phyloP scores from a whole-genome alignment of 2,113 vertebrate species.

The Sprattus sprattus region DNA sequence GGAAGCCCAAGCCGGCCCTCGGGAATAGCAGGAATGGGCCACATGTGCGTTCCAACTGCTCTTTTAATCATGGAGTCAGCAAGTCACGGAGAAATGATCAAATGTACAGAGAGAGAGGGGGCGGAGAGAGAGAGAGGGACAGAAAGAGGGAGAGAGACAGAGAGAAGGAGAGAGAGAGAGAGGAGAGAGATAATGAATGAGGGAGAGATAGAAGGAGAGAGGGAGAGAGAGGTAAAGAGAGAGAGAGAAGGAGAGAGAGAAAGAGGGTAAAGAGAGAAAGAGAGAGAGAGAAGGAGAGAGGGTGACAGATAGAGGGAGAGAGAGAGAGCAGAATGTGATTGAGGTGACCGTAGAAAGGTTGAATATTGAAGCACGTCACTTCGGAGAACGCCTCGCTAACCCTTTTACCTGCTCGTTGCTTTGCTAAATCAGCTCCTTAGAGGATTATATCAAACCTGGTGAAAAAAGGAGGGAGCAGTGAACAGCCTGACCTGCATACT shows the following conservation, averaged over 20 bases:
- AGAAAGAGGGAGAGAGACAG: not conserved
- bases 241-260: not conserved
- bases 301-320: not conserved
- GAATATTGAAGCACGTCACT: not conserved
- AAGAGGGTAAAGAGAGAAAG: not conserved
- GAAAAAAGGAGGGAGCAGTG: not conserved
- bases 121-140: not conserved
- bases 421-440: not conserved
- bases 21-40: not conserved
- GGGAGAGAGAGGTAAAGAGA: not conserved
- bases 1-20: not conserved
- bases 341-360: not conserved
- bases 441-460: not conserved
- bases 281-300: not conserved
- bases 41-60: not conserved
- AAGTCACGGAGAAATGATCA: not conserved
- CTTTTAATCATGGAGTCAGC: not conserved
- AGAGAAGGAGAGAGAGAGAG: not conserved
- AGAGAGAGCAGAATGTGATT: not conserved
- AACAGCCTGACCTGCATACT: not conserved
- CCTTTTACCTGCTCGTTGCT: not conserved
- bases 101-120: not conserved
- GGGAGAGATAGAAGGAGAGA: not conserved
- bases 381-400: not conserved
- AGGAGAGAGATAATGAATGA: too few relatives aligned